Conservation (phyloP, 2,888 invertebrate species). For the Thumatha senex region DNA sequence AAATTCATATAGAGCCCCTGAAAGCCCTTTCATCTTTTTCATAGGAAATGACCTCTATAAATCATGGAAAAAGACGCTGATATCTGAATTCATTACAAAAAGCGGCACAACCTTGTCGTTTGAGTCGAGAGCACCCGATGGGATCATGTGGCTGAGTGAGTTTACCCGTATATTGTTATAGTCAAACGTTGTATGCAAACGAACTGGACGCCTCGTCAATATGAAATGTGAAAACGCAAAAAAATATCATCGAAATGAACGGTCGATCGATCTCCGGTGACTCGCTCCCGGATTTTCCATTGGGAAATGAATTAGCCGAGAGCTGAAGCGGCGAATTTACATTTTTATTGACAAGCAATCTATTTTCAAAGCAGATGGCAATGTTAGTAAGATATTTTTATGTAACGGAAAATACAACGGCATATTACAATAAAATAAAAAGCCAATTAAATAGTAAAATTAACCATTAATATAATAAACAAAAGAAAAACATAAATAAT, state of each 20-base stretch:
- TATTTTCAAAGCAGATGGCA: conserved; percentile 76
- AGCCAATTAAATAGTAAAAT: too few relatives aligned
- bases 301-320: conserved; percentile 81
- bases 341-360: conserved; percentile 83
- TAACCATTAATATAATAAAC: too few relatives aligned
- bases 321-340: conserved; percentile 79
- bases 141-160: conserved; percentile 29
- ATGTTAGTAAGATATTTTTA: conserved; percentile 64
- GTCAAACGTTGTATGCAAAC: conserved; percentile 57
- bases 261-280: conserved; percentile 80
- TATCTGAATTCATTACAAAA: conserved; percentile 65
- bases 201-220: conserved; percentile 70
- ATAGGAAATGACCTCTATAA: conserved; percentile 69
- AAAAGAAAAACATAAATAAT: too few relatives aligned
- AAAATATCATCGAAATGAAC: conserved; percentile 70
- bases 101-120: conserved; percentile 53
- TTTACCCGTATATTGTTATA: conserved; percentile 45
- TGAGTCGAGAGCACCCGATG: conserved; percentile 34
- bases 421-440: conserved; percentile 28
- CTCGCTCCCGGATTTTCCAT: conserved; percentile 79
- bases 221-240: conserved; percentile 62
- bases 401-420: conserved; percentile 47
- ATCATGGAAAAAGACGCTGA: conserved; percentile 70
- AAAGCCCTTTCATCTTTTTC: conserved; percentile 70
- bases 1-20: conserved; percentile 69